Percentiles rank a stretch among this genome's conserved stretches.
Evolutionary conservation across 2,888 invertebrate genomes (phyloP).

Genomic region (Rutpela maculata): DNA sequence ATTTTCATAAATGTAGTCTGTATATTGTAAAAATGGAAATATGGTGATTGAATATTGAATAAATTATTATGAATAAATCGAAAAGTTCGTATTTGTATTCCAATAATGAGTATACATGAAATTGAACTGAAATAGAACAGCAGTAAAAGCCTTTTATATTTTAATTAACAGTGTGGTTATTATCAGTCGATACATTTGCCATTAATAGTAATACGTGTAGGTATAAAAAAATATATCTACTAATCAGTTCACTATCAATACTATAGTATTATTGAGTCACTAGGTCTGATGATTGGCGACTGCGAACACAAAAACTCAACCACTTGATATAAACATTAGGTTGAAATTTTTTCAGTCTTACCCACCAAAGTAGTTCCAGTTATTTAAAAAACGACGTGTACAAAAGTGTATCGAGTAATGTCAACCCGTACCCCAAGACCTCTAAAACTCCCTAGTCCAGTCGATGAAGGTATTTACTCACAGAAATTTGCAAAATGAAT

Average conservation of each 20-base stretch:
- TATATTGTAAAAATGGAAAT: neutral
- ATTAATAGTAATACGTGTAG: neutral
- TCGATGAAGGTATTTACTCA: too few relatives aligned
- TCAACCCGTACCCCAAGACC: too few relatives aligned
- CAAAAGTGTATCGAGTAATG: too few relatives aligned
- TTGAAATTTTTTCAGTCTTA: too few relatives aligned
- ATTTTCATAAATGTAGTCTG: neutral
- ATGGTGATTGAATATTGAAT: slow-evolving; percentile 17
- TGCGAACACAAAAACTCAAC: too few relatives aligned
- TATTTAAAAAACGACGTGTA: too few relatives aligned
- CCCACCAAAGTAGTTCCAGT: too few relatives aligned
- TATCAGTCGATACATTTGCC: neutral
- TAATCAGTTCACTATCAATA: neutral
- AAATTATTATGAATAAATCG: slow-evolving; percentile 24
- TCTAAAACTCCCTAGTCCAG: too few relatives aligned
- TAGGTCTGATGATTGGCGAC: too few relatives aligned
- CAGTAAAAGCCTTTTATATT: slow-evolving; percentile 1
- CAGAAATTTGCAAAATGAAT: too few relatives aligned
- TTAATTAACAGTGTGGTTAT: slow-evolving; percentile 11
- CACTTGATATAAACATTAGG: too few relatives aligned
- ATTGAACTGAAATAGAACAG: neutral
- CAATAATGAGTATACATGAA: slow-evolving; percentile 1
- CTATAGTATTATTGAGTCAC: too few relatives aligned
- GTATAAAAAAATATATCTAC: neutral
- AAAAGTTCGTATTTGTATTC: neutral